A percentile compares a stretch with the other conserved stretches of the same genome.
Conservation (phyloP, 2,888 invertebrate species). For the Cataglyphis albicans region DNA sequence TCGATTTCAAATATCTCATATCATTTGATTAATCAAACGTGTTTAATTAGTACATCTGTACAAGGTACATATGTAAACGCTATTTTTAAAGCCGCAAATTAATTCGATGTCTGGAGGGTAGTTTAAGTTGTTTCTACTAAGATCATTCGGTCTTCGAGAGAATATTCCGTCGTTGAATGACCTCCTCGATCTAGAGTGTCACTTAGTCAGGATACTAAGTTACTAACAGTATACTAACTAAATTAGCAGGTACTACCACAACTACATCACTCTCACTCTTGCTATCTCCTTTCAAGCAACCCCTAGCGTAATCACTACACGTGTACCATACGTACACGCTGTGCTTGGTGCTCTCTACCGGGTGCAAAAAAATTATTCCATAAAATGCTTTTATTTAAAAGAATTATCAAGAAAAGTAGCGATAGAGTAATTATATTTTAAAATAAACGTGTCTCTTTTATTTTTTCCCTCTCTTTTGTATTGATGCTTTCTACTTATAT, state of each 20-base stretch:
- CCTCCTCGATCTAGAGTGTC: slow-evolving; percentile 72
- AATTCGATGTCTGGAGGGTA: slow-evolving; percentile 28
- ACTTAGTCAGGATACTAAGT: slow-evolving; percentile 73
- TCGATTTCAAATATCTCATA: slow-evolving; percentile 5
- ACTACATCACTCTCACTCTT: slow-evolving; percentile 36
- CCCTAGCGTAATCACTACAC: slow-evolving; percentile 48
- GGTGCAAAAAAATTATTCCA: slow-evolving; percentile 29
- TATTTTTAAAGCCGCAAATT: slow-evolving; percentile 1
- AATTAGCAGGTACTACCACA: slow-evolving; percentile 70
- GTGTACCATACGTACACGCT: slow-evolving; percentile 42
- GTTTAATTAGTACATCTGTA: slow-evolving; percentile 22
- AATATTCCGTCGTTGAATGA: slow-evolving; percentile 72
- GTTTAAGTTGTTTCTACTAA: slow-evolving; percentile 47
- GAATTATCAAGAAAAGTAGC: background rate
- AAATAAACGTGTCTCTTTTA: background rate
- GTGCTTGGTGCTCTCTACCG: background rate
- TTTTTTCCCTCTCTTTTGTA: background rate
- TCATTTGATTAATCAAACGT: background rate
- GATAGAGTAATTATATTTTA: background rate
- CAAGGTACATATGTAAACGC: background rate
- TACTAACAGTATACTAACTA: slow-evolving; percentile 77
- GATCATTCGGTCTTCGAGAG: slow-evolving; percentile 49
- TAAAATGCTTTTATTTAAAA: background rate
- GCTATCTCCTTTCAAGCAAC: slow-evolving; percentile 45
- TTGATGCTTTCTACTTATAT: background rate